Base-by-base conservation (phyloP, 2,113 vertebrate genomes). In the Tringa solitaria region DNA sequence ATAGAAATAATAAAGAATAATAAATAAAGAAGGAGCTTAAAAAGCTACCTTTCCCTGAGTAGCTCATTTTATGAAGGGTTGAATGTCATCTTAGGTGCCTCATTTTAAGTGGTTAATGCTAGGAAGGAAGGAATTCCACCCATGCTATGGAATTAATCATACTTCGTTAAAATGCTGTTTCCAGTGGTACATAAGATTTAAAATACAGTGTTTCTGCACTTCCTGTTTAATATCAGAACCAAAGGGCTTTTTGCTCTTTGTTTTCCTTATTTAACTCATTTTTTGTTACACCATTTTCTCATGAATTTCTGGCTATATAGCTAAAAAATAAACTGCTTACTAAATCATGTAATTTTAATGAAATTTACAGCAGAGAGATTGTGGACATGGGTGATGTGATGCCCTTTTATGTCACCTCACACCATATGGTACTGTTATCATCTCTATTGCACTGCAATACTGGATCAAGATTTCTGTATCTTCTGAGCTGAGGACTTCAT, bases 271-370 rank as follows among this genome's bases (percentile, higher is more conserved):
- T 75, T 8, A 46, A 7, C 7, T 61, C 8, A 23, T 64, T 91
- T 86, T 26, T 16, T n/a, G 5, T 45, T 45, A 14, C 14, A 64
- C 2, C 11, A 18, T 83, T 54, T 79, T 39, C 21, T 65, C 17
- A 27, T 21, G 2, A 3, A 28, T 64, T 87, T 85, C 28, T 83
- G 19, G 1, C 9, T 37, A 30, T 22, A 26, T 10, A 88, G 19
- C 10, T 77, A 46, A 64, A 83, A 81, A n/a, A 5, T 0, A 0
- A 46, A 17, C 6, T 28, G 7, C 0, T 1, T 7, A 26, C 12
- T 63, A 65, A 84, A 84, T 37, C 5, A 68, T 37, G 11, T 27
- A 2, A 68, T 89, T 76, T 53, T 69, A 6, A 48, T 45, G 7
- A 77, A 39, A 50, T 73, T 84, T 83, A 30, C 3, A 10, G n/a